A percentile compares a stretch with the other conserved stretches of the same genome.
phyloP scores from a whole-genome alignment of 2,797 vertebrate species.

The Sternarchorhynchus goeldii region DNA sequence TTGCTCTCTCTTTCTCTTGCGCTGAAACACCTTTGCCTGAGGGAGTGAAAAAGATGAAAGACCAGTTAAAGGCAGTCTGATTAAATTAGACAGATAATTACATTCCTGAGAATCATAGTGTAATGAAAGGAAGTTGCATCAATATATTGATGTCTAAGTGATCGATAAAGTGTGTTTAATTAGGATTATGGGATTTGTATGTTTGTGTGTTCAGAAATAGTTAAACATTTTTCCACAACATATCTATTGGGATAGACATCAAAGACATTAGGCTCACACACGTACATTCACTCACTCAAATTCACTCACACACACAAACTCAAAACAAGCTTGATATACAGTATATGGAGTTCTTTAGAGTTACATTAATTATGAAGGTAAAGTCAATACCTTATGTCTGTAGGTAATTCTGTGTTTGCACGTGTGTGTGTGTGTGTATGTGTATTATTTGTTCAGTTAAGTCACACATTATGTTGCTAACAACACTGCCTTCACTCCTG shows the following conservation, averaged over 20 bases:
- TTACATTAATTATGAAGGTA: not conserved
- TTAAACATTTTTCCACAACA: not conserved
- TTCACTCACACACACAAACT: not conserved
- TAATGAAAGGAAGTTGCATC: conserved; percentile 16
- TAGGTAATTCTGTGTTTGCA: not conserved
- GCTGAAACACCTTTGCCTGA: not conserved
- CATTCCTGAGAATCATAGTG: conserved; percentile 38
- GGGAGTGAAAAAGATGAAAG: conserved; percentile 60
- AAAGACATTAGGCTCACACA: not conserved
- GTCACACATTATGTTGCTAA: conserved; percentile 31
- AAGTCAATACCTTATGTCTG: not conserved
- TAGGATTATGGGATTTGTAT: conserved; percentile 11
- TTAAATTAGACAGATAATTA: conserved; percentile 68
- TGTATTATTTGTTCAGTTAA: not conserved
- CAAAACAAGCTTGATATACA: not conserved
- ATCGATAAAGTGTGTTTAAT: conserved; percentile 29
- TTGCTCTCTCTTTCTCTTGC: not conserved
- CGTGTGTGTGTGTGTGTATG: no score
- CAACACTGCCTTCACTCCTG: conserved; percentile 18
- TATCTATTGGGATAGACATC: not conserved
- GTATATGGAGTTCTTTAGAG: not conserved
- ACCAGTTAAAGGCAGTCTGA: conserved; percentile 74
- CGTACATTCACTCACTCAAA: not conserved
- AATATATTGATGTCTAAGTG: conserved; percentile 8
- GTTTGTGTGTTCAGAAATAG: conserved; percentile 22